These are phyloP conservation scores for Wiebesia pumilae DNA, from an alignment of 1,140 invertebrate species.

Conservation along the genomic window DNA sequence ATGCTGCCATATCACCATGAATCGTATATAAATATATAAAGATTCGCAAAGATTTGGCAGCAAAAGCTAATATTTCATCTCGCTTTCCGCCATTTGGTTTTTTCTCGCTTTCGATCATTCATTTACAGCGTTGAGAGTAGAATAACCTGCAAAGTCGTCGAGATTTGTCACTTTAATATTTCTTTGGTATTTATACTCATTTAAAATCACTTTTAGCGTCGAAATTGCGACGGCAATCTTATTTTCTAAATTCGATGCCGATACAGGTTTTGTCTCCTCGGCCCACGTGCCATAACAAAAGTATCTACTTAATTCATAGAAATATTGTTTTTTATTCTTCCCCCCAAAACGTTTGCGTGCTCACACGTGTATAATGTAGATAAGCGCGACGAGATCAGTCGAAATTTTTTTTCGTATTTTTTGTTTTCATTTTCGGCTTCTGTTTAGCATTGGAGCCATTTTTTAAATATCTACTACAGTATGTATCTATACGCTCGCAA, in stretches of 20 bases:
- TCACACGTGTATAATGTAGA: constrained; percentile 10
- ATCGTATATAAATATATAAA: background rate
- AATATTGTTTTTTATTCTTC: background rate
- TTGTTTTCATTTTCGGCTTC: background rate
- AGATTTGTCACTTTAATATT: constrained; percentile 33
- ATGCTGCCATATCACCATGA: background rate
- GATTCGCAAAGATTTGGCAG: background rate
- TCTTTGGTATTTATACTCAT: constrained; percentile 27
- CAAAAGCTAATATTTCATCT: background rate
- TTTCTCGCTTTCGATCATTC: background rate
- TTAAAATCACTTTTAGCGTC: constrained; percentile 41
- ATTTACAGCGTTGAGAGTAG: background rate
- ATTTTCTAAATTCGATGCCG: constrained; percentile 18
- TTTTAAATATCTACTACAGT: background rate
- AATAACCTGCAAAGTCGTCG: constrained; percentile 31
- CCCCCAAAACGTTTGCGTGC: background rate
- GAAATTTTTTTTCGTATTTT: constrained; percentile 23
- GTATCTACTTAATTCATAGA: constrained; percentile 21
- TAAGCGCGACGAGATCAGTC: constrained; percentile 33
- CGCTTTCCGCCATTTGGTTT: background rate
- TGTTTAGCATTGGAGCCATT: background rate
- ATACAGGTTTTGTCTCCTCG: constrained; percentile 30
- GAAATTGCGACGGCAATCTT: constrained; percentile 16
- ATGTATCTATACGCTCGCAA: background rate
- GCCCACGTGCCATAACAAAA: constrained; percentile 14